phyloP scores from a whole-genome alignment of 2,797 vertebrate species.

The Chaetophractus vellerosus region DNA sequence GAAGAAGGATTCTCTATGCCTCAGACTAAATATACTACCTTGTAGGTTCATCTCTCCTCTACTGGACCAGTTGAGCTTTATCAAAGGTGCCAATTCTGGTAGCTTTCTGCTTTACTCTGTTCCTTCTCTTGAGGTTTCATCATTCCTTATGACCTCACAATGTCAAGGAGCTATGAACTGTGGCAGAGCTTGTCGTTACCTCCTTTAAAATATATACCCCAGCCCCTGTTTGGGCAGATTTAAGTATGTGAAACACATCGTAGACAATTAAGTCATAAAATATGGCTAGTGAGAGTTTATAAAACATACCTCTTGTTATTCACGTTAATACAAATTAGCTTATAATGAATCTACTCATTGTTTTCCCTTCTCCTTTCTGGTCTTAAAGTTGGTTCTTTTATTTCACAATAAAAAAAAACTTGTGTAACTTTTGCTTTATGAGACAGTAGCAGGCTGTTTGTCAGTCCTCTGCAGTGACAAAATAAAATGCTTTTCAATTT shows the following conservation, averaged over 20 bases:
- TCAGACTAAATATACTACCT: neutral
- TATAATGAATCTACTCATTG: neutral
- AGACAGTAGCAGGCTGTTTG: neutral
- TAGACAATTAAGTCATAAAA: slow-evolving; percentile 24
- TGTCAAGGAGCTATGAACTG: neutral
- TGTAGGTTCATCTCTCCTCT: neutral
- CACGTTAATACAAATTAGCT: neutral
- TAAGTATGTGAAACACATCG: neutral
- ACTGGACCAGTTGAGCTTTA: neutral
- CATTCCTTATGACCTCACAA: neutral
- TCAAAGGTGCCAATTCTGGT: neutral
- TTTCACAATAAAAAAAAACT: neutral
- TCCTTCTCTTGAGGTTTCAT: slow-evolving; percentile 19
- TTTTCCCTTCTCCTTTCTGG: neutral
- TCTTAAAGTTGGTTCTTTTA: neutral
- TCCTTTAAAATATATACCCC: neutral
- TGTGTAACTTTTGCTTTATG: neutral
- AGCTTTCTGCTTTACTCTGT: neutral
- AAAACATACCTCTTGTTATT: neutral
- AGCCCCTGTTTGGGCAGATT: neutral
- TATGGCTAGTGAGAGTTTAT: neutral
- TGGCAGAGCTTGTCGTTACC: neutral
- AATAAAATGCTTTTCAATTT: neutral
- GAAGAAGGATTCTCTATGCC: neutral
- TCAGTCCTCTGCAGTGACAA: neutral